Evolutionary conservation across 2,888 invertebrate genomes (phyloP).

Genomic region (Dicranocentrus wangi): DNA sequence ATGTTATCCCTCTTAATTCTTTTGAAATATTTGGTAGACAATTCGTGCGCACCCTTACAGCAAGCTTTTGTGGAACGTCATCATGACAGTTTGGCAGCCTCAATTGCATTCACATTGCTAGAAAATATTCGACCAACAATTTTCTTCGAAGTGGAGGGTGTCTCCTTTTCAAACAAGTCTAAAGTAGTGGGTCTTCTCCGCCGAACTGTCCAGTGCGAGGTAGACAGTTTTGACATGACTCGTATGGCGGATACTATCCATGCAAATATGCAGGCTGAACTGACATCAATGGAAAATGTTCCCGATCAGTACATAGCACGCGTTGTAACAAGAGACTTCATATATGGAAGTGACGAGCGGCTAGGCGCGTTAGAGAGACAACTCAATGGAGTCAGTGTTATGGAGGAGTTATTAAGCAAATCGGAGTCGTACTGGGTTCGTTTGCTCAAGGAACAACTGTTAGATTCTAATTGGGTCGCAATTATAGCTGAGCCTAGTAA

Average conservation of each 20-base stretch:
- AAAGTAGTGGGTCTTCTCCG: background rate
- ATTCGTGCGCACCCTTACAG: conserved; percentile 89
- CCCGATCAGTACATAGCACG: conserved; percentile 19
- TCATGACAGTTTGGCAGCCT: conserved; percentile 86
- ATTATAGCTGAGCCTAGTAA: conserved; percentile 31
- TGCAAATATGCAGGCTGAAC: conserved; percentile 5
- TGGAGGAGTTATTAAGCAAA: conserved; percentile 15
- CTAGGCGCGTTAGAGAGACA: conserved; percentile 28
- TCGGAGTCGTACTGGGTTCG: conserved; percentile 25
- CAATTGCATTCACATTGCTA: conserved; percentile 7
- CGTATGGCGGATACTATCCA: conserved; percentile 27
- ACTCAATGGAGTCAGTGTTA: conserved; percentile 17
- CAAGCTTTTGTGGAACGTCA: conserved; percentile 87
- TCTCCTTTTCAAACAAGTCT: background rate
- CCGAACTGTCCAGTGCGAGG: background rate
- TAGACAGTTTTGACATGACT: conserved; percentile 4
- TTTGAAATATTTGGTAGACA: conserved; percentile 88
- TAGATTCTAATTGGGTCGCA: conserved; percentile 31
- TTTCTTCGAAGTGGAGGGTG: conserved; percentile 20
- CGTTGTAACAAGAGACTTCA: conserved; percentile 33
- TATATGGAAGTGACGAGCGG: conserved; percentile 29
- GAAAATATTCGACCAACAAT: conserved; percentile 5
- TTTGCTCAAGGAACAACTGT: conserved; percentile 13
- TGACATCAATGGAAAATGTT: conserved; percentile 27
- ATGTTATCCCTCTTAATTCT: conserved; percentile 76